Conservation (phyloP, 2,888 invertebrate genomes). For the Epirrita christyi region DNA sequence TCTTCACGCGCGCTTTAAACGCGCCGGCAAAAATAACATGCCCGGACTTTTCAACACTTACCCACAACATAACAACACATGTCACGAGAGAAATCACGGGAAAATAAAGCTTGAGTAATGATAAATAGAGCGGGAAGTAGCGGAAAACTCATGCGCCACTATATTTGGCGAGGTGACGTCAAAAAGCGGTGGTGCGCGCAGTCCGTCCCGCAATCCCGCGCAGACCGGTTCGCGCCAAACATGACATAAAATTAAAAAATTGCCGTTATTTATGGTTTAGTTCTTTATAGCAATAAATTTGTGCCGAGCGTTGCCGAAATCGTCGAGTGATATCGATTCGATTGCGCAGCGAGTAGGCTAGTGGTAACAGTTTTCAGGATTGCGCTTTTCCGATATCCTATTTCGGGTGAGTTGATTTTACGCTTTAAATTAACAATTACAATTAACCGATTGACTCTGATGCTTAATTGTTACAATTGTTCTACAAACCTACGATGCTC, state of each 20-base stretch:
- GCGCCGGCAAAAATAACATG: constrained; percentile 80
- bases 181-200: constrained; percentile 62
- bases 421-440: constrained; percentile 1
- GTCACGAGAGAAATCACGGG: constrained; percentile 26
- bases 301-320: constrained; percentile 49
- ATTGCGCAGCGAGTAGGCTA: constrained; percentile 44
- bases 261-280: constrained; percentile 53
- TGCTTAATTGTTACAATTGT: too few relatives aligned
- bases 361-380: constrained; percentile 57
- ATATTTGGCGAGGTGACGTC: constrained; percentile 78
- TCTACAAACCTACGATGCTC: too few relatives aligned
- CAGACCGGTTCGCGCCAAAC: constrained; percentile 63
- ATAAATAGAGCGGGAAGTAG: constrained; percentile 45
- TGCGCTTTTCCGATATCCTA: constrained; percentile 41
- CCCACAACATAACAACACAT: constrained; percentile 46
- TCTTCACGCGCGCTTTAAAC: constrained; percentile 62
- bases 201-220: constrained; percentile 71
- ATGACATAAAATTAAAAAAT: constrained; percentile 45
- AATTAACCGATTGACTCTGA: too few relatives aligned
- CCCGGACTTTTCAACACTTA: constrained; percentile 64
- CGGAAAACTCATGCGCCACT: constrained; percentile 50
- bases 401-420: constrained; percentile 55
- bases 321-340: constrained; percentile 20
- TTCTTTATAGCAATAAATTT: constrained; percentile 35
- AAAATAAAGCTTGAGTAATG: constrained; percentile 43